Conservation (phyloP, 2,888 invertebrate genomes). For the Platypus cylindrus region DNA sequence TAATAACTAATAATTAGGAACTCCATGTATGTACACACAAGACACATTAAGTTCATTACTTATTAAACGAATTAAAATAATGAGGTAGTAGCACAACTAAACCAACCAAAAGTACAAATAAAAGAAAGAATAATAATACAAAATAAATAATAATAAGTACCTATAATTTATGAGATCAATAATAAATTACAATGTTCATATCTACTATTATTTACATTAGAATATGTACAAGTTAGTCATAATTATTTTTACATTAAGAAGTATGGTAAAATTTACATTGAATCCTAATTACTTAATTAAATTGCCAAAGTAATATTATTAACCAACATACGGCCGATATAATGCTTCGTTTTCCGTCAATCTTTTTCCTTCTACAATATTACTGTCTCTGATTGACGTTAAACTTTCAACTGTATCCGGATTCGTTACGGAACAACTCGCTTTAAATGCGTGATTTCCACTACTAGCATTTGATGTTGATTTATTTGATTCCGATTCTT, state of each 20-base stretch:
- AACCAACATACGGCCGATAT: conserved; percentile 39
- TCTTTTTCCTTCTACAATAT: conserved; percentile 23
- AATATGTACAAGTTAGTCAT: background rate
- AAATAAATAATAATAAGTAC: background rate
- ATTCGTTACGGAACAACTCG: conserved; percentile 18
- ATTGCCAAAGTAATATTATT: conserved; percentile 20
- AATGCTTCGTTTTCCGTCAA: conserved; percentile 32
- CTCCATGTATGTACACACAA: conserved; percentile 30
- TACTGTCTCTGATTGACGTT: conserved; percentile 17
- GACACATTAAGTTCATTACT: too few species aligned
- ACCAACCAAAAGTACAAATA: conserved; percentile 6
- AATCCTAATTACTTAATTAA: background rate
- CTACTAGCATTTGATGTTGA: conserved; percentile 17
- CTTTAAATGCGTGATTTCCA: conserved; percentile 18
- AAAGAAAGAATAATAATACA: conserved; percentile 8
- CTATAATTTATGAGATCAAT: conserved; percentile 11
- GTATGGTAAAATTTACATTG: too few species aligned
- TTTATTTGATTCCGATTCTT: conserved; percentile 22
- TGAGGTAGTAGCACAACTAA: conserved; percentile 24
- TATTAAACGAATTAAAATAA: conserved; percentile 23
- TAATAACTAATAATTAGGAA: conserved; percentile 24
- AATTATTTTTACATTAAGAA: too few species aligned
- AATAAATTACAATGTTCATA: conserved; percentile 9
- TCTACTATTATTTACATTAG: background rate
- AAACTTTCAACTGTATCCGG: conserved; percentile 18